Evolutionary conservation across 2,888 invertebrate species (phyloP).

Genomic region (Mactromeris polynyma): DNA sequence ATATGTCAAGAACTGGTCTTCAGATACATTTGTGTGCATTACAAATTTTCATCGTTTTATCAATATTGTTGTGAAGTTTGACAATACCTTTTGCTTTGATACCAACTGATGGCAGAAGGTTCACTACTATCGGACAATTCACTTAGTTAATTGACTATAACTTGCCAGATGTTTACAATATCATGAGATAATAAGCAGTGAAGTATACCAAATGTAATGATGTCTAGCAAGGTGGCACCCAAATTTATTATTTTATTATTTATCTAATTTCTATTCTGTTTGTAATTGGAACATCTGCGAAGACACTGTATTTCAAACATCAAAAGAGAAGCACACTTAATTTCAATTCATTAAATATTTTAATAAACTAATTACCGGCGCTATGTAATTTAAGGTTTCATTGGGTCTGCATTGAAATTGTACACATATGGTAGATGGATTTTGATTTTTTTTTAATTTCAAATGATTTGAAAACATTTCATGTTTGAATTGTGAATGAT

Average conservation of each 20-base stretch:
- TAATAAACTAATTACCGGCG: background rate
- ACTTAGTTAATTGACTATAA: background rate
- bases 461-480: conserved; percentile 5
- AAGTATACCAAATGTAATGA: background rate
- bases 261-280: conserved; percentile 11
- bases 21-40: no score
- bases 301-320: background rate
- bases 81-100: no score
- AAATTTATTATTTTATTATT: conserved; percentile 4
- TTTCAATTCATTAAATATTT: conserved; percentile 14
- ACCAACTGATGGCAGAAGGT: no score
- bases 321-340: conserved; percentile 3
- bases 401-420: background rate
- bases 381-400: background rate
- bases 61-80: no score
- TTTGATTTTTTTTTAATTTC: background rate
- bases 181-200: background rate
- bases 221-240: background rate
- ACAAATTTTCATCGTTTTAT: no score
- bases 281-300: background rate
- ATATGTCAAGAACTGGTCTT: no score
- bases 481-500: conserved; percentile 27
- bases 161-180: conserved; percentile 5
- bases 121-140: background rate
- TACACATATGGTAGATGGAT: background rate